These are phyloP conservation scores for Perithous albicinctus DNA, from an alignment of 2,888 invertebrate genomes.

Conservation along the genomic window DNA sequence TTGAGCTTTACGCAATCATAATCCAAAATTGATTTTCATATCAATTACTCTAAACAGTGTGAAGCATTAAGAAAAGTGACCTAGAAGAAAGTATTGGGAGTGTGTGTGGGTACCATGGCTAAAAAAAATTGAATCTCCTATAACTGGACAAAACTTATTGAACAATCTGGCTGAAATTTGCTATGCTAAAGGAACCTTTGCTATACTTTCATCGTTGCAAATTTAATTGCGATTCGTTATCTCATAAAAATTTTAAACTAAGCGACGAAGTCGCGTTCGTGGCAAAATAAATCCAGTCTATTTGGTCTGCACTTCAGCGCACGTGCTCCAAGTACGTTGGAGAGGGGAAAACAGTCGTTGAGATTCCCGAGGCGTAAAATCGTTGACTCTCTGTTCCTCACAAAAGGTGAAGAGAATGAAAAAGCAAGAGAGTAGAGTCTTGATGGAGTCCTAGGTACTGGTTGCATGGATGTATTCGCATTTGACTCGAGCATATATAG, in stretches of 20 bases:
- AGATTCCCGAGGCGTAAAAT: slow-evolving; percentile 78
- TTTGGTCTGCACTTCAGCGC: slow-evolving; percentile 63
- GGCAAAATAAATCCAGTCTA: slow-evolving; percentile 8
- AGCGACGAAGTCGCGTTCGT: background rate
- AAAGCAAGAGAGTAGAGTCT: slow-evolving; percentile 19
- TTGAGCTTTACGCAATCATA: too few species aligned
- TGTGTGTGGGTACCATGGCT: too few species aligned
- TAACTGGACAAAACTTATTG: too few species aligned
- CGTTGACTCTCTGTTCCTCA: slow-evolving; percentile 70
- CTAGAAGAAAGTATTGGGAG: too few species aligned
- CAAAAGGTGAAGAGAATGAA: slow-evolving; percentile 60
- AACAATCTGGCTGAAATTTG: too few species aligned
- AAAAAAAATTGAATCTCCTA: too few species aligned
- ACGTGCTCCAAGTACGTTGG: slow-evolving; percentile 80
- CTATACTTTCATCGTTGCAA: too few species aligned
- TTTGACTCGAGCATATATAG: slow-evolving; percentile 52
- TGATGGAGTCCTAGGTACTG: slow-evolving; percentile 10
- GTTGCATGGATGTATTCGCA: slow-evolving; percentile 42
- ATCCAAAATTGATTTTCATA: too few species aligned
- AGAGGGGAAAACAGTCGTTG: slow-evolving; percentile 82
- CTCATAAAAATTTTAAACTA: background rate
- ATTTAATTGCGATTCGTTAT: too few species aligned
- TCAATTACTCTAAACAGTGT: too few species aligned
- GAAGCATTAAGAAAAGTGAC: too few species aligned
- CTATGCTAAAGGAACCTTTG: too few species aligned